Evolutionary conservation across 2,797 vertebrate genomes (phyloP).

Genomic region (Xenops minutus): DNA sequence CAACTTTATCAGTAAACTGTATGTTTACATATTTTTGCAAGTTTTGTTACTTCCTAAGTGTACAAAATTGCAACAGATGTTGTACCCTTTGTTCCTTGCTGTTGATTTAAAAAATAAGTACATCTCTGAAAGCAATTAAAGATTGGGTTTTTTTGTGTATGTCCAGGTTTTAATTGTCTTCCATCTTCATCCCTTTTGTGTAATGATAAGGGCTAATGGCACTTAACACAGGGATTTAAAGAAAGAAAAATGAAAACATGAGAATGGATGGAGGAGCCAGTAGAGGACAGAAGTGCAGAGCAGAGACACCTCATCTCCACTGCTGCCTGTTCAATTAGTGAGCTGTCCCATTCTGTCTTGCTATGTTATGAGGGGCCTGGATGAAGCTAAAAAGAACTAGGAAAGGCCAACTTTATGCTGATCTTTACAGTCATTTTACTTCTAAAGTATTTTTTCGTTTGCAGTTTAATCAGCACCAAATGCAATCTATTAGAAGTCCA

Average conservation of each 20-base stretch:
- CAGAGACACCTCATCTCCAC: neutral
- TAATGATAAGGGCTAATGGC: neutral
- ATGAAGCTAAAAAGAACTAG: neutral
- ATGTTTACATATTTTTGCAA: neutral
- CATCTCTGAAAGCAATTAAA: neutral
- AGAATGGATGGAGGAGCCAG: neutral
- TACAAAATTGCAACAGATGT: neutral
- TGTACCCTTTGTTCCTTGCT: neutral
- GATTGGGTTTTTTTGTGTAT: rapidly evolving
- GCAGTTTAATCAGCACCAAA: neutral
- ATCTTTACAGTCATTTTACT: neutral
- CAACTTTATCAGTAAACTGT: neutral
- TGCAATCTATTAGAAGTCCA: neutral
- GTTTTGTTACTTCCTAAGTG: neutral
- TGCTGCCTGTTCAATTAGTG: neutral
- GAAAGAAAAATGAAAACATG: neutral
- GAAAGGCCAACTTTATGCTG: neutral
- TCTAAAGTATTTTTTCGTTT: neutral
- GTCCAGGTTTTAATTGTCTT: neutral
- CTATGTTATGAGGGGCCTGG: neutral
- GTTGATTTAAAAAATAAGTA: neutral
- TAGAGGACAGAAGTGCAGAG: neutral
- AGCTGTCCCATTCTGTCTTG: neutral
- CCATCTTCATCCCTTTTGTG: neutral
- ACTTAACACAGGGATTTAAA: neutral